Conservation (phyloP, 2,797 vertebrate species). For the Coreius guichenoti region DNA sequence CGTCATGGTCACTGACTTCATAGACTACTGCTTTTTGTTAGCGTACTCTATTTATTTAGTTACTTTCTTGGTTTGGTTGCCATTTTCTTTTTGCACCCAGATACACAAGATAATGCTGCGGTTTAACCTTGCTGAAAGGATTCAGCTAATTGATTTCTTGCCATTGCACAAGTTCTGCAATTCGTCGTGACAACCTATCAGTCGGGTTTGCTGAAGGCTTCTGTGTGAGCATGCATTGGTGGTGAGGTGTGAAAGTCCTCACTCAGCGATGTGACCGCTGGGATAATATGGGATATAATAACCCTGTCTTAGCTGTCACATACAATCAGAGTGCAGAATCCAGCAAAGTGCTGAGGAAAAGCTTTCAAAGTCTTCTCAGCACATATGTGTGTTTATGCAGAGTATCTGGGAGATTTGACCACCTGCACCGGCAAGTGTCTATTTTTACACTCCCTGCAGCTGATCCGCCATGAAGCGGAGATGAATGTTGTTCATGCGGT, state of each 20-base stretch:
- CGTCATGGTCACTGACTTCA: not conserved
- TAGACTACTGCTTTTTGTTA: not conserved
- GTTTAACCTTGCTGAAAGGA: not conserved
- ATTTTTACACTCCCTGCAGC: slow-evolving; percentile 45
- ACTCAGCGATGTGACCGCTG: slow-evolving; percentile 53
- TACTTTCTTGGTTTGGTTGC: not conserved
- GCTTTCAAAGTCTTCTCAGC: slow-evolving; percentile 34
- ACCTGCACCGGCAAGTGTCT: slow-evolving; percentile 50
- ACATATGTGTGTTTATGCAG: slow-evolving; percentile 46
- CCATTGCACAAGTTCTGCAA: not conserved
- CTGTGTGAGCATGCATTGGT: not conserved
- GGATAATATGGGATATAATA: slow-evolving; percentile 58
- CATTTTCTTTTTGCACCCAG: not conserved
- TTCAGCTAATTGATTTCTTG: slow-evolving; percentile 20
- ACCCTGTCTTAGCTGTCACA: slow-evolving; percentile 59
- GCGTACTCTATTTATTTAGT: not conserved
- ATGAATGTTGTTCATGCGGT: slow-evolving; percentile 38
- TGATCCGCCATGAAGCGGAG: slow-evolving; percentile 32
- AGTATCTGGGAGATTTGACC: slow-evolving; percentile 46
- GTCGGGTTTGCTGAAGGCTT: not conserved
- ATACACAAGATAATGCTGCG: not conserved
- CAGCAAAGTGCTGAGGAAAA: slow-evolving; percentile 32
- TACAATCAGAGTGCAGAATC: slow-evolving; percentile 49
- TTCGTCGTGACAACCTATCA: not conserved
- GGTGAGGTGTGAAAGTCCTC: slow-evolving; percentile 37